Base-by-base conservation (phyloP, 1,140 invertebrate species). In the Pentalonia nigronervosa region DNA sequence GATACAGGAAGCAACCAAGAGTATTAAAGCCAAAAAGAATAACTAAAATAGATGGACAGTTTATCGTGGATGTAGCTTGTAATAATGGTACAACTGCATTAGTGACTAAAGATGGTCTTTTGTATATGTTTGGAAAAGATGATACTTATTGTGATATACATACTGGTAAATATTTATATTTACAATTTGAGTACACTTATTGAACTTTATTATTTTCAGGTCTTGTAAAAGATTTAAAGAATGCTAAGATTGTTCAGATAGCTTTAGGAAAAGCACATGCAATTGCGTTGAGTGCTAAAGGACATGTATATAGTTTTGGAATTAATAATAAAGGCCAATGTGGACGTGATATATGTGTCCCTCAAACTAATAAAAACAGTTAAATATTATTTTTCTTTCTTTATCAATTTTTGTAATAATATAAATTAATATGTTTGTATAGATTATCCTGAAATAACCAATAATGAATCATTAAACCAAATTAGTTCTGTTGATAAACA, bases 321-420 rank as follows among this genome's bases (percentile, higher is more conserved):
- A 98, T 99, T 92, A 99, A 99, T 95, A 99, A 99, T 95, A 99
- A 99, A 95, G 99, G 98, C 21, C 99, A 99, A 95, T 99, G 99
- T 96, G 99, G 99, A 53, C 95, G 99, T 94, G 98, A 98, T 94
- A 93, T 53, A 83, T 34, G 81, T 45, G 25, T 14, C 23, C 14
- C 81, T 21, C 91, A 93, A 93, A 83, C 25, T 4, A 92, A 81
- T 83, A 92, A 92, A 92, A 84, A 93, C 23, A 93, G 91, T 93
- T n/a, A 67, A 90, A 41, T 67, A 67, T 67, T 67, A 41, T 83
- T 93, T 94, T 90, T 67, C 50, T 48, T 34, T 30, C 20, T 41
- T 60, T 60, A 14, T 87, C 2, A 94, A 53, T 14, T 60, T 41
- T 94, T 91, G 21, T 88, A 41, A 81, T 76, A 2, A 76, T 34